Percentiles rank a stretch among this genome's conserved stretches.
phyloP scores from a whole-genome alignment of 2,113 vertebrate genomes.

The Myotis brandtii region DNA sequence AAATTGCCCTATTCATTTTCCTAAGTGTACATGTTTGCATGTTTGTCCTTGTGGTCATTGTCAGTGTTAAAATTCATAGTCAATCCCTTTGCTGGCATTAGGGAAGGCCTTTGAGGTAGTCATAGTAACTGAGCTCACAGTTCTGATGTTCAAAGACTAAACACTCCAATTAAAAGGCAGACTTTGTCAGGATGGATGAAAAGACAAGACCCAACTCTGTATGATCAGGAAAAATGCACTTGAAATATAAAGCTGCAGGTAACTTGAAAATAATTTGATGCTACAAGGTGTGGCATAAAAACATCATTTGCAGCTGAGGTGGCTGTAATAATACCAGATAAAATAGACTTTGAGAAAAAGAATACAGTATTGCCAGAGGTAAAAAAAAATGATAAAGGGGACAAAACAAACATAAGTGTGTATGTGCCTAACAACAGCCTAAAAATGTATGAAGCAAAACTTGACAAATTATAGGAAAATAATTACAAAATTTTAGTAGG shows the following conservation, averaged over 20 bases:
- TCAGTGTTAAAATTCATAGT: conserved; percentile 52
- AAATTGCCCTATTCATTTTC: conserved; percentile 77
- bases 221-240: not conserved
- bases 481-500: not conserved
- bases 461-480: not conserved
- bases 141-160: not conserved
- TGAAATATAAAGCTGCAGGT: not conserved
- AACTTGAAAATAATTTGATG: not conserved
- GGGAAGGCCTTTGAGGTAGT: conserved; percentile 52
- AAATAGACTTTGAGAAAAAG: not conserved
- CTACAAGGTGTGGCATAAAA: not conserved
- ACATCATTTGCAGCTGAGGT: not conserved
- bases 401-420: not conserved
- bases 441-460: conserved; percentile 23
- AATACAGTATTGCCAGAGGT: not conserved
- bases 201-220: not conserved
- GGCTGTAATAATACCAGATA: not conserved
- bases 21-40: not conserved
- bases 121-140: not conserved
- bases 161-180: not conserved
- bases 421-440: not conserved
- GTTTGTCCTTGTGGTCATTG: conserved; percentile 58
- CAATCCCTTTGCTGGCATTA: conserved; percentile 54
- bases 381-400: not conserved
- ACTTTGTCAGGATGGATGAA: not conserved